These are phyloP conservation scores for Mythimna vitellina DNA, from an alignment of 2,888 invertebrate species.

Conservation along the genomic window DNA sequence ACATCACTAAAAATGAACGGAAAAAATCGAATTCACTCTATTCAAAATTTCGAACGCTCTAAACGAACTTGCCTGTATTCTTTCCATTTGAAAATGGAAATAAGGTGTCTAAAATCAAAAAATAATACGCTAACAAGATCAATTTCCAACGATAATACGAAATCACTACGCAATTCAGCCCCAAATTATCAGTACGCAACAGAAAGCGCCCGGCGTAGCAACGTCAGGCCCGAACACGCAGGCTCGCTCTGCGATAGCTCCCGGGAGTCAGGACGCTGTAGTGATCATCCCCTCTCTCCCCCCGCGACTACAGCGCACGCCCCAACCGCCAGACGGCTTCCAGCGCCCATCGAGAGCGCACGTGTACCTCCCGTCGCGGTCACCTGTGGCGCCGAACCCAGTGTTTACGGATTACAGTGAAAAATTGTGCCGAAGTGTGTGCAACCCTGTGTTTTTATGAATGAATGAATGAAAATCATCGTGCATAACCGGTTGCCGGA, in stretches of 20 bases:
- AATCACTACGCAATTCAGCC: constrained; percentile 57
- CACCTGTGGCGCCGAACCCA: constrained; percentile 82
- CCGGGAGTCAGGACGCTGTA: constrained; percentile 79
- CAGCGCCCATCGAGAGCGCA: constrained; percentile 71
- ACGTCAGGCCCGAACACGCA: constrained; percentile 74
- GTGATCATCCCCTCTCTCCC: constrained; percentile 78
- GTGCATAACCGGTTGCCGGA: constrained; percentile 74
- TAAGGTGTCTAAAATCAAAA: constrained; percentile 2
- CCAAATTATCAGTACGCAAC: constrained; percentile 59
- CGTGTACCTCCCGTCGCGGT: constrained; percentile 61
- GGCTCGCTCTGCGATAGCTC: constrained; percentile 72
- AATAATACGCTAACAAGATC: constrained; percentile 13
- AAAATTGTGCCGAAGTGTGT: constrained; percentile 71
- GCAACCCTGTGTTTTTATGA: constrained; percentile 75
- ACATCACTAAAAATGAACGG: constrained; percentile 24
- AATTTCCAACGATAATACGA: constrained; percentile 40
- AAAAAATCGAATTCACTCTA: constrained; percentile 35
- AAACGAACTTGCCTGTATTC: background rate
- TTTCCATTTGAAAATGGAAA: constrained; percentile 27
- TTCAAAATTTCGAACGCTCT: constrained; percentile 32
- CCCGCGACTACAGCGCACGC: constrained; percentile 66
- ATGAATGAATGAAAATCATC: constrained; percentile 69
- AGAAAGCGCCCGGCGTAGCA: constrained; percentile 62
- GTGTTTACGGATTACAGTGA: constrained; percentile 80
- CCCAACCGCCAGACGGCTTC: constrained; percentile 77